Conservation (phyloP, 2,797 vertebrate genomes). For the Serranus cabrilla region DNA sequence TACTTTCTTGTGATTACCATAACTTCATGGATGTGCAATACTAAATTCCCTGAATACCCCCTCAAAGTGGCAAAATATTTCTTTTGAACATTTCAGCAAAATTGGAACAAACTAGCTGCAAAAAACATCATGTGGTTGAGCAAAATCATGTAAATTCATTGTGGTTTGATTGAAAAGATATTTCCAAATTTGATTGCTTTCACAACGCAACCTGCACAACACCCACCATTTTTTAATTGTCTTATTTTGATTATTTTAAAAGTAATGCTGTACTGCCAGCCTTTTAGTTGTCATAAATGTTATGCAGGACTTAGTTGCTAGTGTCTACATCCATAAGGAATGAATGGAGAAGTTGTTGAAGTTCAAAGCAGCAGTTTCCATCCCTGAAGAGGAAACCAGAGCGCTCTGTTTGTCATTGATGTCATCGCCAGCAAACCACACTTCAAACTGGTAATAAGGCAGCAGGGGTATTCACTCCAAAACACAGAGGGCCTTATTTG, state of each 20-base stretch:
- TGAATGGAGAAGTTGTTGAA: constrained; percentile 73
- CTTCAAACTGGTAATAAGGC: constrained; percentile 75
- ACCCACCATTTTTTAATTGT: neutral
- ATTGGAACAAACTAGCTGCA: neutral
- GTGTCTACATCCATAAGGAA: constrained; percentile 63
- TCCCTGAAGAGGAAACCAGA: constrained; percentile 71
- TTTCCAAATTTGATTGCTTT: neutral
- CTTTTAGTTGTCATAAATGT: constrained; percentile 26
- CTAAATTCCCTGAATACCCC: neutral
- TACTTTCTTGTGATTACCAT: no score
- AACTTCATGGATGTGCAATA: neutral
- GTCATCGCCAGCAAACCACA: constrained; percentile 78
- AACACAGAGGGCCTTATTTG: constrained; percentile 79
- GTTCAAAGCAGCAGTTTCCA: constrained; percentile 75
- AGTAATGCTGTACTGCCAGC: constrained; percentile 9
- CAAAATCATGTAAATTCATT: neutral
- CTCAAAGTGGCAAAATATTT: neutral
- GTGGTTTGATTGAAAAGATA: constrained; percentile 1
- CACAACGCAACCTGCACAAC: neutral
- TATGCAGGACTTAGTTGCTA: constrained; percentile 30
- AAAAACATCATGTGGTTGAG: neutral
- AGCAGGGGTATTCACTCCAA: constrained; percentile 61
- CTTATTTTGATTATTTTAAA: constrained; percentile 21
- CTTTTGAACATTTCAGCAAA: neutral
- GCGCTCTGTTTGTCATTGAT: constrained; percentile 76